Evolutionary conservation across 2,888 invertebrate species (phyloP), one percentile per base, ranked within the genome.

Genomic region (Dryobota labecula): DNA sequence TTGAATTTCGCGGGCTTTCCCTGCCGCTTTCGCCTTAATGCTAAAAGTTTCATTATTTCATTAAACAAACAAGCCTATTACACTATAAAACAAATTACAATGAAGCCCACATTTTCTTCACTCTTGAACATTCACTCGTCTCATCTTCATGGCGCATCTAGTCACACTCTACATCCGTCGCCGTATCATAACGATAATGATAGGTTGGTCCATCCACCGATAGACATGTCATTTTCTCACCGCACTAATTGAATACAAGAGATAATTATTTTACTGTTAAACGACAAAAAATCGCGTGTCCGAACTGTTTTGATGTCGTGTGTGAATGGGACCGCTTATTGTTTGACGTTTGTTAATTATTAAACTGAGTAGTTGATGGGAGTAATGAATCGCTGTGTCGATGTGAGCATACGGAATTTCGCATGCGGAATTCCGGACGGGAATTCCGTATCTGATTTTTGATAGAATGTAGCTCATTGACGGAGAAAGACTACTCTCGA

Each of bases 191-290:
- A 90, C 87, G 86, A 86, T 93, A 92, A 94, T 93, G 87, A 93
- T 91, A 90, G 92, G 85, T 84, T 86, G 84, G 84, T 84, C 88
- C 89, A 90, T 89, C 84, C 81, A 84, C 82, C 86, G 86, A 93
- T 92, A 92, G 91, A 91, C 92, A 91, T 94, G 94, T 94, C 94
- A 93, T 94, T 93, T 94, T 94, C 94, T 93, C 93, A 90, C 91
- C 90, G 86, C 86, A 86, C 90, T 94, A 94, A 94, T 94, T 94
- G 94, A 94, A 94, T 93, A 91, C 89, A 86, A 85, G 88, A 82
- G 89, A 87, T 92, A 91, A 92, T 93, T 91, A 92, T 91, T 91
- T 92, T 87, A 92, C 90, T 91, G 81, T 79, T 79, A 76, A 78
- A 76, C 73, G 63, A 78, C 62, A 80, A 87, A 88, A 89, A 89